Conservation (phyloP, 2,888 invertebrate genomes). For the Dolichomitus sp. region DNA sequence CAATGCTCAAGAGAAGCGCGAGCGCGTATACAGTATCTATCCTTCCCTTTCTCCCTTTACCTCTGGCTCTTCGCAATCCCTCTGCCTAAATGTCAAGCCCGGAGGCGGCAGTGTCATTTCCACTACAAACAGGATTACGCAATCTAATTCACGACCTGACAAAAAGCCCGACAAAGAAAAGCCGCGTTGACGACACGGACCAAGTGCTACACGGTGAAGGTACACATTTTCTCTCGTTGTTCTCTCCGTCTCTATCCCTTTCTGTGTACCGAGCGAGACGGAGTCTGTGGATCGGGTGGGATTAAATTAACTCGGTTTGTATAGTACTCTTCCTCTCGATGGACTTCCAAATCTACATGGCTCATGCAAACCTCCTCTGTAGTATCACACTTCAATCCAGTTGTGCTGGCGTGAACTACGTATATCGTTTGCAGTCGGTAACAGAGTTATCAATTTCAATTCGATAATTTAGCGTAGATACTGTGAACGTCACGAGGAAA, state of each 20-base stretch:
- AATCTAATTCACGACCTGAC: constrained; percentile 84
- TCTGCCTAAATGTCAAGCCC: constrained; percentile 83
- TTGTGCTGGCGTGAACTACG: neutral
- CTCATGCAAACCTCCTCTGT: constrained; percentile 6
- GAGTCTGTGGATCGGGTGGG: constrained; percentile 24
- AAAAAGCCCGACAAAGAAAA: constrained; percentile 81
- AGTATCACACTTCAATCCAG: constrained; percentile 15
- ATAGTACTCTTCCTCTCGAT: constrained; percentile 38
- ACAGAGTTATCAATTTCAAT: constrained; percentile 6
- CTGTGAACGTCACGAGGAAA: neutral
- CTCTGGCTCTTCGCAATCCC: constrained; percentile 51
- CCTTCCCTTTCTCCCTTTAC: constrained; percentile 16
- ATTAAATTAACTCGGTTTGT: constrained; percentile 43
- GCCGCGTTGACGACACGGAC: constrained; percentile 48
- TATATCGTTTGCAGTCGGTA: neutral
- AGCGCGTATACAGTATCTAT: constrained; percentile 33
- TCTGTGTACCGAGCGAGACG: constrained; percentile 20
- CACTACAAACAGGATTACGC: constrained; percentile 85
- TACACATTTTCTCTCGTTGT: constrained; percentile 45
- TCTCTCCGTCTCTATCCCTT: constrained; percentile 16
- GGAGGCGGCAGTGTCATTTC: constrained; percentile 84
- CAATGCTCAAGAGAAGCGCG: constrained; percentile 68
- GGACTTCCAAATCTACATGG: constrained; percentile 33
- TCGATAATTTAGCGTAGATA: neutral
- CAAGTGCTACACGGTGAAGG: constrained; percentile 48